Base-by-base conservation (phyloP, 2,797 vertebrate genomes). In the Lacerta viridis region DNA sequence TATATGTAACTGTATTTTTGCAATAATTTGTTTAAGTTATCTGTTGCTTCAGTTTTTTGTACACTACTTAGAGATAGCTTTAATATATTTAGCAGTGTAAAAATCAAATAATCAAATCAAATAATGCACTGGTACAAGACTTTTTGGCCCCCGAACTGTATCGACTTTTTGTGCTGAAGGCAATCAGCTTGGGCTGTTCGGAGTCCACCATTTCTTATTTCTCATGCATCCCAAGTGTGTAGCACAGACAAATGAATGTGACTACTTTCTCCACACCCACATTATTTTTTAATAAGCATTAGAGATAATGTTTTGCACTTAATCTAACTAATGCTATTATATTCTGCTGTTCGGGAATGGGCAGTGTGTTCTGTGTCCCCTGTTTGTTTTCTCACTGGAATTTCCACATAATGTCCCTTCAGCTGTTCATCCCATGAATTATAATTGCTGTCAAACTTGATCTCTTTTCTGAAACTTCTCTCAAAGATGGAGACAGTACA, bases 301-400 rank as follows among this genome's bases (percentile, higher is more conserved):
- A 23, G 1, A 86, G 66, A 39, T 69, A 87, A 87, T 87, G 86
- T 92, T 69, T 87, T 92, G 80, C 41, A 75, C 89, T 85, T 88
- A 93, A 87, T 80, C 64, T 89, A 89, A 89, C 88, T 86, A 86
- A 50, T 91, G 64, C 66, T 89, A 39, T 89, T 3, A 3, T 64
- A 64, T 43, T 41, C 46, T 1, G 0, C 87, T 85, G 74, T 75
- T 77, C 33, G 33, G 61, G 59, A 87, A 84, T 64, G 17, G 81
- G 61, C 27, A n/a, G 71, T 46, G 13, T 66, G 50, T 80, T 46
- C 84, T 80, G 25, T 88, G 50, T 83, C 92, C 7, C 77, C 82
- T 87, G 11, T 72, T 1, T 80, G 68, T 88, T 86, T 80, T 68
- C 86, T 88, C 88, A 81, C 20, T 91, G 89, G 78, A 18, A 5